Base-by-base conservation (phyloP, 92 coral and sea anemone species). In the Umimayanthus chanpuru region DNA sequence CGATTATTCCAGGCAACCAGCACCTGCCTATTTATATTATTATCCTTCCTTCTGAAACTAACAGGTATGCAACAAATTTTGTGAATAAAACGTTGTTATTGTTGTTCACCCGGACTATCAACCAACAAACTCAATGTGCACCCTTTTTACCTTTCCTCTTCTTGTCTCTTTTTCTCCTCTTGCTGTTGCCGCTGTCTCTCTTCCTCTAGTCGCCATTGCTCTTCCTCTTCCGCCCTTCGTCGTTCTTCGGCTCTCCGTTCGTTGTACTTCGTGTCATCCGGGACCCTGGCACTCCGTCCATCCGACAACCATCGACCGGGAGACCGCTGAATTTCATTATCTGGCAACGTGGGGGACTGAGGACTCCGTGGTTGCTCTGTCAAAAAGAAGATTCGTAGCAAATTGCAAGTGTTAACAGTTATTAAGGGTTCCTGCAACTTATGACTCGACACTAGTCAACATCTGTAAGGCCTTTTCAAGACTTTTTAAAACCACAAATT, bases 261-360 rank as follows among this genome's bases (percentile, higher is more conserved):
- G n/a, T 76, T 58, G 44, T 74, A 77, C 26, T 86, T 79, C 47
- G 72, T 76, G 76, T 85, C 87, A 21, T 83, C 66, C 26, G 76
- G 72, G 53, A 49, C 55, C 53, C 91, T 53, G 39, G 84, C 90
- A 36, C 70, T 75, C 5, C 94, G 92, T 36, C 77, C 89, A 49
- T 88, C 81, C 18, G 87, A 90, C 39, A 93, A 82, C 94, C 94
- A 95, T 18, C 93, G 91, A 20, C 92, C 91, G 21, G 95, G 91
- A 65, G 98, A 72, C 39, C 93, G 94, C 95, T 91, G 95, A 68
- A 95, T 81, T 73, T 89, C 90, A 39, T 93, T 86, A 10, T 95
- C 98, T 1, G 98, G 92, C 81, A 95, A 78, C 3, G 98, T 95
- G 29, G 96, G 96, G 32, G 98, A 95, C 38, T 91, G 66, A 8